Evolutionary conservation across 2,888 invertebrate genomes (phyloP).

Genomic region (Pristionchus mayeri): DNA sequence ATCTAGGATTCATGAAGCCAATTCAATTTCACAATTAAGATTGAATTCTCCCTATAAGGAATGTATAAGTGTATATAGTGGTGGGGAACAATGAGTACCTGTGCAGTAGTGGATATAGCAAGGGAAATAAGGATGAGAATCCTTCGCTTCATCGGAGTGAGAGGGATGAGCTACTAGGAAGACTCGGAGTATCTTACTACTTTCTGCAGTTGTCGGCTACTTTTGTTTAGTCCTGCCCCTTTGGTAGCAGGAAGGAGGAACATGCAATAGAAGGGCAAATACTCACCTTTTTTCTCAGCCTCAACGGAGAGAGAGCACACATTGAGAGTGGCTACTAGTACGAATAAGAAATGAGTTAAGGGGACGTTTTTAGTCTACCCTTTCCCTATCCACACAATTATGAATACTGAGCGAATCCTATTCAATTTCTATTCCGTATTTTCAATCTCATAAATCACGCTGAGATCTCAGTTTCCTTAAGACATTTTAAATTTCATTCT

Average conservation of each 20-base stretch:
- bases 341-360: slow-evolving; percentile 16
- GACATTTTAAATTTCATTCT: background rate
- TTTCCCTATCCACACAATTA: too few species aligned
- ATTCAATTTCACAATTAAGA: too few species aligned
- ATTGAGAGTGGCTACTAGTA: slow-evolving; percentile 27
- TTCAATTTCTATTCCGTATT: too few species aligned
- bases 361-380: background rate
- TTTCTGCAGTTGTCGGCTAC: slow-evolving; percentile 1
- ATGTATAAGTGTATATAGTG: too few species aligned
- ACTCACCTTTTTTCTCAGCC: slow-evolving; percentile 24
- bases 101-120: background rate
- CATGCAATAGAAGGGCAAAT: slow-evolving; percentile 20
- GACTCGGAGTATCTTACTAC: background rate
- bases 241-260: background rate
- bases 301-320: background rate
- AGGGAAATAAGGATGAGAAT: background rate
- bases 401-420: too few species aligned
- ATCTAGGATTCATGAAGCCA: background rate
- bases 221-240: background rate
- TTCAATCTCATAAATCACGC: too few species aligned
- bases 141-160: background rate
- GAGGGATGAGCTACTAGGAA: too few species aligned
- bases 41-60: too few species aligned
- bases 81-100: background rate
- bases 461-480: too few species aligned